Conservation (phyloP, 2,113 vertebrate species). For the Nettapus auritus region DNA sequence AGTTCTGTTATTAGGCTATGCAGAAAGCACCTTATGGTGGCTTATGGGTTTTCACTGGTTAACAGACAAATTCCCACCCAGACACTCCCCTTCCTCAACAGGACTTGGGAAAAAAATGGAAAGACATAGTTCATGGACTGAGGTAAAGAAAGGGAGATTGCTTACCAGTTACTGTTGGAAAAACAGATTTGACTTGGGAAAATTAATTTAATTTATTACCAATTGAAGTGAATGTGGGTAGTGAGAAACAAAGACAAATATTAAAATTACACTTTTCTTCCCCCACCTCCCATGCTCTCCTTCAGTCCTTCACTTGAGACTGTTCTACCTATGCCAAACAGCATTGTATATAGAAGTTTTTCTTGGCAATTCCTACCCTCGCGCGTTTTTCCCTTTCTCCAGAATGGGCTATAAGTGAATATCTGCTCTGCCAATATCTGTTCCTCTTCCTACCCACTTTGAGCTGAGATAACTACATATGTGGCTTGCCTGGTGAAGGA, state of each 20-base stretch:
- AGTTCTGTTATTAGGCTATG: not conserved
- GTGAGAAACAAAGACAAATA: not conserved
- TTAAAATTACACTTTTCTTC: not conserved
- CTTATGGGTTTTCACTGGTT: not conserved
- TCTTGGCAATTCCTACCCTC: not conserved
- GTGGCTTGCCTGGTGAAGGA: not conserved
- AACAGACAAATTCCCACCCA: not conserved
- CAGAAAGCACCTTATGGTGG: not conserved
- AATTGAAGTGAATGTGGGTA: not conserved
- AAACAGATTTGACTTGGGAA: not conserved
- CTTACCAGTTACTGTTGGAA: not conserved
- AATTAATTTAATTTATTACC: not conserved
- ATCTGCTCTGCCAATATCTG: not conserved
- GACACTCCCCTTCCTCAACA: not conserved
- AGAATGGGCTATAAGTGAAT: not conserved
- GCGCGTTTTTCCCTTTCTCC: not conserved
- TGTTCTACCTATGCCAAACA: not conserved
- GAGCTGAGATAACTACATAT: not conserved
- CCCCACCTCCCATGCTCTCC: not conserved
- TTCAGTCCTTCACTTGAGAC: not conserved
- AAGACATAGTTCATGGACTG: not conserved
- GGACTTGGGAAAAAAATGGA: not conserved
- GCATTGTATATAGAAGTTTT: not conserved
- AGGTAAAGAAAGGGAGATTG: not conserved
- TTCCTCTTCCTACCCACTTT: not conserved